These are phyloP conservation scores for Nasonia oneida DNA, from an alignment of 2,888 invertebrate genomes.

Conservation along the genomic window DNA sequence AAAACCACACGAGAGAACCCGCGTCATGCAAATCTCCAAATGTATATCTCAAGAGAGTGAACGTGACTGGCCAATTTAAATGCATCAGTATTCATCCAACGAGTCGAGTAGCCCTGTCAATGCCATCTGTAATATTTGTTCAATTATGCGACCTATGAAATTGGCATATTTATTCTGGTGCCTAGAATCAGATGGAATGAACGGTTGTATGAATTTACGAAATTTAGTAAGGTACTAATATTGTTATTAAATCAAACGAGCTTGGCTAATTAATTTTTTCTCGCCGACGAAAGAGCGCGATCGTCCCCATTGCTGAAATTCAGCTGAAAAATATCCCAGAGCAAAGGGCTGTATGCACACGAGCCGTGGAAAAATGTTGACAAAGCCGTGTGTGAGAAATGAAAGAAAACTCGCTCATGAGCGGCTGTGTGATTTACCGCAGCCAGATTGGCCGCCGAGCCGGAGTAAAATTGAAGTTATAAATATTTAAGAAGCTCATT, in stretches of 20 bases:
- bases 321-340: neutral
- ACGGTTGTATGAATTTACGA: neutral
- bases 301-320: neutral
- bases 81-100: slow-evolving; percentile 67
- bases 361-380: slow-evolving; percentile 48
- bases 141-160: slow-evolving; percentile 37
- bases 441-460: slow-evolving; percentile 46
- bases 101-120: slow-evolving; percentile 62
- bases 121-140: slow-evolving; percentile 67
- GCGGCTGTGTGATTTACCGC: slow-evolving; percentile 50
- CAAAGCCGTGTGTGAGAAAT: slow-evolving; percentile 39
- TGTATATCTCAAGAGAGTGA: neutral
- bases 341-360: neutral
- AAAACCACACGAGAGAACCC: neutral
- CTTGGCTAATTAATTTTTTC: neutral
- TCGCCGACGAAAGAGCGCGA: neutral
- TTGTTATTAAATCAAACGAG: no score
- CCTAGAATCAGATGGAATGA: neutral
- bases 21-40: slow-evolving; percentile 38
- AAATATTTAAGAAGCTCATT: slow-evolving; percentile 61
- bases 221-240: no score
- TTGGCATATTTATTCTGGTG: slow-evolving; percentile 52
- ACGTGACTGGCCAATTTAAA: slow-evolving; percentile 64
- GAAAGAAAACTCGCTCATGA: slow-evolving; percentile 28
- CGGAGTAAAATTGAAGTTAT: slow-evolving; percentile 59